A percentile compares a stretch with the other conserved stretches of the same genome.
phyloP scores from a whole-genome alignment of 2,797 vertebrate species.

The Lindbergichthys nudifrons region DNA sequence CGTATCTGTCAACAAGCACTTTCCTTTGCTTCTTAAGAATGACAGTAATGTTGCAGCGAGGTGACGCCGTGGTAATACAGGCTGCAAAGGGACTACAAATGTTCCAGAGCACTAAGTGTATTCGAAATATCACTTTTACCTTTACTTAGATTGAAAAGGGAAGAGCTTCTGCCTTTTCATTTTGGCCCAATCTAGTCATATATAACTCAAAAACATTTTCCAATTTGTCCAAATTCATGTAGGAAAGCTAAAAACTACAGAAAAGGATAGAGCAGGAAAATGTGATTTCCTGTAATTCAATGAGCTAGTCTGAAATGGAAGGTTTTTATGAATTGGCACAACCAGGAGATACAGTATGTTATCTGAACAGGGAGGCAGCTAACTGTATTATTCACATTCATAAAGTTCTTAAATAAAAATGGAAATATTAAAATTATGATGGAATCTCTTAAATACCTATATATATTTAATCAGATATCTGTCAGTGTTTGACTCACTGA shows the following conservation, averaged over 20 bases:
- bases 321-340: slow-evolving; percentile 24
- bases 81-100: slow-evolving; percentile 51
- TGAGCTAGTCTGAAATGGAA: slow-evolving; percentile 23
- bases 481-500: slow-evolving; percentile 14
- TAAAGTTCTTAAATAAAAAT: not conserved
- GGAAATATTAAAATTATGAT: not conserved
- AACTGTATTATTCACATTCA: slow-evolving; percentile 6
- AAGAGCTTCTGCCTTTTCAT: slow-evolving; percentile 35
- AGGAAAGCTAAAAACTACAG: slow-evolving; percentile 41
- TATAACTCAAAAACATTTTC: slow-evolving; percentile 62
- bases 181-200: slow-evolving; percentile 12
- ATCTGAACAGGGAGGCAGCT: not conserved
- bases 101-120: slow-evolving; percentile 57
- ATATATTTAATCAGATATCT: not conserved
- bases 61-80: slow-evolving; percentile 53
- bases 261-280: slow-evolving; percentile 32
- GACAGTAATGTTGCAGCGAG: slow-evolving; percentile 76
- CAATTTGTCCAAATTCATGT: slow-evolving; percentile 53
- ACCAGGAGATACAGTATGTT: slow-evolving; percentile 19
- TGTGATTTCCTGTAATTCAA: slow-evolving; percentile 54
- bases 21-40: slow-evolving; percentile 70
- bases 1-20: slow-evolving; percentile 72
- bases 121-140: slow-evolving; percentile 65
- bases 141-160: slow-evolving; percentile 54
- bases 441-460: not conserved